phyloP scores from a whole-genome alignment of 2,888 invertebrate species.

The Electrophaes corylata region DNA sequence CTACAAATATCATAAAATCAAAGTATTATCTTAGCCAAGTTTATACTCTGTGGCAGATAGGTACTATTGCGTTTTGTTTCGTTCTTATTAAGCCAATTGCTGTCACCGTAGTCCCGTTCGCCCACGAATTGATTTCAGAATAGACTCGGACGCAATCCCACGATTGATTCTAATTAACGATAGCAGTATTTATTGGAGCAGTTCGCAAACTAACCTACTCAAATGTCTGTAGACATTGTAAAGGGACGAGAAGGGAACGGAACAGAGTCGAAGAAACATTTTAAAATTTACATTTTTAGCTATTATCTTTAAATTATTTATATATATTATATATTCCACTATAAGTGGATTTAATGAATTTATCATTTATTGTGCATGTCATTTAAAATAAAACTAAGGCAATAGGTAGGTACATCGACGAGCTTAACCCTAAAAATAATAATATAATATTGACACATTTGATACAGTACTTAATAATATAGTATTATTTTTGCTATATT shows the following conservation, averaged over 20 bases:
- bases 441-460: no score
- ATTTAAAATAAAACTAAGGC: no score
- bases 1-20: no score
- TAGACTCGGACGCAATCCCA: conserved; percentile 73
- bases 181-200: conserved; percentile 81
- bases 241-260: conserved; percentile 19
- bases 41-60: neutral
- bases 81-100: conserved; percentile 75
- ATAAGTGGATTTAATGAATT: no score
- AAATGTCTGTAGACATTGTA: conserved; percentile 6
- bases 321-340: no score
- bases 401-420: no score
- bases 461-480: no score
- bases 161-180: conserved; percentile 84
- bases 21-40: neutral
- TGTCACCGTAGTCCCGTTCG: conserved; percentile 63
- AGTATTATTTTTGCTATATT: no score
- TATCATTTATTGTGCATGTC: no score
- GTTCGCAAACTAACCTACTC: conserved; percentile 75
- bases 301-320: no score
- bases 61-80: conserved; percentile 66
- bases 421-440: no score
- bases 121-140: conserved; percentile 76
- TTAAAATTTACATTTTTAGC: no score
- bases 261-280: neutral